These are phyloP conservation scores for Anthopleura sola DNA, from an alignment of 64 coral and sea anemone species.

Conservation along the genomic window DNA sequence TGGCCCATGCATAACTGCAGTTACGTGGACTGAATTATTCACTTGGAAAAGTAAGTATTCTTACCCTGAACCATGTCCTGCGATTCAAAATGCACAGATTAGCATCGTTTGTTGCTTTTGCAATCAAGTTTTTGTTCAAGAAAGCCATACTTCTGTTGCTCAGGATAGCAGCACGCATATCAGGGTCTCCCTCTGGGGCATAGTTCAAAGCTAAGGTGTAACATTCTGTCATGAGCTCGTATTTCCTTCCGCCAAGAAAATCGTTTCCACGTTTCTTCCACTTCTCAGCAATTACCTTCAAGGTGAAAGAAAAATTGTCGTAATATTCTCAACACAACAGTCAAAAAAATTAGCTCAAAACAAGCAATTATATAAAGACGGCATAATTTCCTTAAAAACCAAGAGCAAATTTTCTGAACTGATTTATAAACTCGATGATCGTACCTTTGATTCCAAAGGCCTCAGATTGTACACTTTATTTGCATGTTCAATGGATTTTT, in stretches of 20 bases:
- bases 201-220: conserved; percentile 56
- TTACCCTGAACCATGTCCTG: conserved; percentile 45
- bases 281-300: conserved; percentile 31
- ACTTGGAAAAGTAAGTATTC: no score
- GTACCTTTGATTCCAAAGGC: conserved; percentile 9
- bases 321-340: no score
- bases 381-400: no score
- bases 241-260: conserved; percentile 20
- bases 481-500: neutral
- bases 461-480: neutral
- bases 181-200: conserved; percentile 21
- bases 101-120: conserved; percentile 39
- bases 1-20: no score
- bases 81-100: conserved; percentile 29
- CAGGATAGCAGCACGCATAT: conserved; percentile 36
- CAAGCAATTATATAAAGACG: no score
- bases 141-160: conserved; percentile 45
- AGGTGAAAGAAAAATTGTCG: neutral
- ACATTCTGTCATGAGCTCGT: conserved; percentile 34
- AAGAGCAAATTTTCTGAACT: no score
- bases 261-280: conserved; percentile 59
- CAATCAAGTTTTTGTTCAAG: conserved; percentile 23
- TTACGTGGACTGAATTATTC: no score
- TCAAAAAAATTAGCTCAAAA: no score
- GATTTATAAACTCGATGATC: neutral